Base-by-base conservation (phyloP, 2,888 invertebrate genomes). In the Nephrotoma appendiculata region DNA sequence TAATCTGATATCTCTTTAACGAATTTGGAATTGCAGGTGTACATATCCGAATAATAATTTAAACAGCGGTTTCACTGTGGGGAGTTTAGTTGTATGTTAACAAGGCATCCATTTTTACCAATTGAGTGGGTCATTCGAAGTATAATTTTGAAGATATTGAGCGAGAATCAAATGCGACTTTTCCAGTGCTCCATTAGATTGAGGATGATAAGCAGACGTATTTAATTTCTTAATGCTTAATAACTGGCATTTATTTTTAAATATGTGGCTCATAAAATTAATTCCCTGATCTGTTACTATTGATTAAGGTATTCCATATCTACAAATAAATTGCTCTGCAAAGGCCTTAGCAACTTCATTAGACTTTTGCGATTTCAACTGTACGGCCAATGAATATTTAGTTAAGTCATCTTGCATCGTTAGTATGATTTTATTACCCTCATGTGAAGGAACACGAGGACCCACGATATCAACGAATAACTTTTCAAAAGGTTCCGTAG, bases 331-430 rank as follows among this genome's bases (percentile, higher is more conserved):
- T 9, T 88, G 90, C 86, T n/a, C n/a, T n/a, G n/a, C n/a, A n/a
- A n/a, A n/a, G n/a, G n/a, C n/a, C n/a, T n/a, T n/a, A n/a, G n/a
- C n/a, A n/a, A n/a, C n/a, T n/a, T n/a, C n/a, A n/a, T n/a, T n/a
- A n/a, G n/a, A n/a, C n/a, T n/a, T n/a, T 15, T 87, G 89, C 88
- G 90, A 89, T 6, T 88, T 89, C 6, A 91, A 87, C 0, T 90
- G 87, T 71, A 87, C n/a, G n/a, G n/a, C n/a, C 88, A 88, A 88
- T 7, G 89, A 89, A 87, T 88, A 91, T 89, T 90, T 0, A n/a
- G 90, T 89, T 6, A 90, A 86, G 87, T 90, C 89, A 83, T 90
- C 90, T 88, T 90, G 89, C 2, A 90, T 19, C 0, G 90, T 90
- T 11, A 91, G 86, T 42, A 91, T 87, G 12, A n/a, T 1, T 5